Conservation (phyloP, 2,113 vertebrate genomes). For the Patagioenas fasciata region DNA sequence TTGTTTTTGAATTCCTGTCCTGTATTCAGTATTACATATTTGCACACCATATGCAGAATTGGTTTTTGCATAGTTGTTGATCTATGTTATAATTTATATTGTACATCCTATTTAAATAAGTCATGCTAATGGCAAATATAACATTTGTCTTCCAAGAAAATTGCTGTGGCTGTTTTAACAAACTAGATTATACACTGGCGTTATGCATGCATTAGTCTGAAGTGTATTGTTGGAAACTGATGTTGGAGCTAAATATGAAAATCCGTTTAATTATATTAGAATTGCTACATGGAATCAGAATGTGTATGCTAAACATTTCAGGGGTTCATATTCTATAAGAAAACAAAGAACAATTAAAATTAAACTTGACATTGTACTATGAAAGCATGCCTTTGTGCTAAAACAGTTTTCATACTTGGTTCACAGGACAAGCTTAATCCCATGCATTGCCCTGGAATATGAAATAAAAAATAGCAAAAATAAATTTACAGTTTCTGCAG, state of each 20-base stretch:
- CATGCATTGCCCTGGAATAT: not conserved
- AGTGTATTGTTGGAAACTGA: not conserved
- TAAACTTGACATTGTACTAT: not conserved
- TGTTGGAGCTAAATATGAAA: not conserved
- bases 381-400: not conserved
- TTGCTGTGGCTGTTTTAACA: not conserved
- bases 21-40: not conserved
- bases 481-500: not conserved
- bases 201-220: not conserved
- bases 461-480: not conserved
- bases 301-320: not conserved
- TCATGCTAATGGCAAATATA: not conserved
- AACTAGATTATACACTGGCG: not conserved
- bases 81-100: not conserved
- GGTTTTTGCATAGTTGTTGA: not conserved
- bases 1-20: slow-evolving; percentile 27
- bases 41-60: not conserved
- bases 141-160: not conserved
- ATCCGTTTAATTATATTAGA: not conserved
- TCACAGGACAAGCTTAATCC: not conserved
- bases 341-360: not conserved
- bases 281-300: not conserved
- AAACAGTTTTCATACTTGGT: not conserved
- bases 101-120: not conserved
- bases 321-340: not conserved